phyloP scores from a whole-genome alignment of 2,113 vertebrate species.

The Pelecanoides urinatrix region DNA sequence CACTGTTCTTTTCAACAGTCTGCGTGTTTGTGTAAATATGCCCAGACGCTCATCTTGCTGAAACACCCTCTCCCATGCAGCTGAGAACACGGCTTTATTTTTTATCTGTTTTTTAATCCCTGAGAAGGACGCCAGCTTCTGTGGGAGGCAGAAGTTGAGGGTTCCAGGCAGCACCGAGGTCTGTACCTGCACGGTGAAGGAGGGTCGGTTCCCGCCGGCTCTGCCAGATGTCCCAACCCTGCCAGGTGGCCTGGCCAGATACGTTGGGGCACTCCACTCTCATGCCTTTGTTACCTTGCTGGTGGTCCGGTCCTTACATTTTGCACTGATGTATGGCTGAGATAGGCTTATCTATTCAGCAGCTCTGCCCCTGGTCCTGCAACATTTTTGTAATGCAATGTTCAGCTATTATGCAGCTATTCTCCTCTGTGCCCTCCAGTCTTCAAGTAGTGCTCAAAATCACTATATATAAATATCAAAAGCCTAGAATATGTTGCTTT shows the following conservation, averaged over 20 bases:
- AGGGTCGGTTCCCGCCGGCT: not conserved
- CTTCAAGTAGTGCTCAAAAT: not conserved
- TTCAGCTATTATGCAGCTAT: not conserved
- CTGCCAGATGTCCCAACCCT: not conserved
- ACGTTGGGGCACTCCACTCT: accelerated
- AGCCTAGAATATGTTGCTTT: constrained; percentile 4
- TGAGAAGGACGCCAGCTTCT: not conserved
- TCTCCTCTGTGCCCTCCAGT: constrained; percentile 4
- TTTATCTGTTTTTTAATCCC: not conserved
- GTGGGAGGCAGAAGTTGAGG: not conserved
- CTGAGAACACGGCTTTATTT: not conserved
- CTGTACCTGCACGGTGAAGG: not conserved
- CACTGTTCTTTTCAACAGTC: not conserved
- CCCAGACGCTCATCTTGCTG: not conserved
- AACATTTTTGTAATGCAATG: not conserved
- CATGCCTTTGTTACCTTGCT: not conserved
- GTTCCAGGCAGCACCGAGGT: not conserved
- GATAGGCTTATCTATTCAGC: not conserved
- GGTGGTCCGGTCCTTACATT: not conserved
- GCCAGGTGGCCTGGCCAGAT: not conserved
- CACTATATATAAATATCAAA: constrained; percentile 5
- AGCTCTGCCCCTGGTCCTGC: not conserved
- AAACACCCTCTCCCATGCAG: not conserved
- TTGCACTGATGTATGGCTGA: not conserved
- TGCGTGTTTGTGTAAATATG: not conserved